Evolutionary conservation across 2,888 invertebrate species (phyloP).

Genomic region (Zonitis immaculata): DNA sequence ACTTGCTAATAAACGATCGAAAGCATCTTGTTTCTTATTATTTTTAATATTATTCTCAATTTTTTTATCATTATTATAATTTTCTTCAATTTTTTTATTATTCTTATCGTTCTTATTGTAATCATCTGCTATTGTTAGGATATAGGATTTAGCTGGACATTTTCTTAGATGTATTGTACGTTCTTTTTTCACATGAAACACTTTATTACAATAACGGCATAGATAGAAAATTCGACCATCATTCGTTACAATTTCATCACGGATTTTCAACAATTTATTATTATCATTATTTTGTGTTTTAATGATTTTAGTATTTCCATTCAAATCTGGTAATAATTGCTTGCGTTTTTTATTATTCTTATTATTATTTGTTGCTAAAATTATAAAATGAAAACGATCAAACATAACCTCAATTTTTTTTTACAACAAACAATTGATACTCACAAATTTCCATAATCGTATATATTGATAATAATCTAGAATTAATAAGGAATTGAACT

Average conservation of each 20-base stretch:
- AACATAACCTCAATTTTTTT: background rate
- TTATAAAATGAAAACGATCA: background rate
- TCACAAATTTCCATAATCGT: background rate
- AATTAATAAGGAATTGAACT: background rate
- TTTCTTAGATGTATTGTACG: slow-evolving; percentile 9
- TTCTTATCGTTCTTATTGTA: background rate
- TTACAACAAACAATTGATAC: background rate
- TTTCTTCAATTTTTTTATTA: background rate
- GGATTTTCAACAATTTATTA: background rate
- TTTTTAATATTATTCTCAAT: background rate
- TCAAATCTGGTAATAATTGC: background rate
- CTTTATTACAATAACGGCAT: slow-evolving; percentile 15
- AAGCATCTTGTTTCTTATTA: background rate
- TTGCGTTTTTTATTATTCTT: background rate
- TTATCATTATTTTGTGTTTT: background rate
- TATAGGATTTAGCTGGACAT: slow-evolving; percentile 13
- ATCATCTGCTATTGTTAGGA: slow-evolving; percentile 7
- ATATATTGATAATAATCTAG: background rate
- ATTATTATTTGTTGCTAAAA: background rate
- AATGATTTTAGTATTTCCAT: slow-evolving; percentile 6
- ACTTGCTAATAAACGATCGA: background rate
- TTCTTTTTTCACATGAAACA: slow-evolving; percentile 9
- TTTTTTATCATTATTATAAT: background rate
- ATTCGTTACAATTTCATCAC: slow-evolving; percentile 3
- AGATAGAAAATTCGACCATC: slow-evolving; percentile 12